Percentiles rank a stretch among this genome's conserved stretches.
phyloP scores from a whole-genome alignment of 2,888 invertebrate species.

The Andricus curvator region DNA sequence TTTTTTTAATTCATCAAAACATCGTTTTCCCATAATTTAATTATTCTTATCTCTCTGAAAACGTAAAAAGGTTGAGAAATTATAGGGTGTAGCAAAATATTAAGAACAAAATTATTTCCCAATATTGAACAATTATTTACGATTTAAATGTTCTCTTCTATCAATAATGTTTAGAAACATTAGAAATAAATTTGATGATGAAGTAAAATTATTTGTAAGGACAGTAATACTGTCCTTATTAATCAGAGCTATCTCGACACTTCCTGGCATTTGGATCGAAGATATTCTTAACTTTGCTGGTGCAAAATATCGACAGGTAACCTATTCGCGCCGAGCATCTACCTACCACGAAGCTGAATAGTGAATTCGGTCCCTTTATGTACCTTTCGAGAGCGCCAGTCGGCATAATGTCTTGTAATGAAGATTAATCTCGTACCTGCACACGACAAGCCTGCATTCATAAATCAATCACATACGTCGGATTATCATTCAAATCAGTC shows the following conservation, averaged over 20 bases:
- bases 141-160: no score
- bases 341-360: slow-evolving; percentile 48
- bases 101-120: no score
- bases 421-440: slow-evolving; percentile 70
- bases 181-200: no score
- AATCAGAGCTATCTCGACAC: neutral
- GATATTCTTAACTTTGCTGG: slow-evolving; percentile 13
- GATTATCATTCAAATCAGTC: slow-evolving; percentile 73
- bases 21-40: no score
- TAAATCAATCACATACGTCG: slow-evolving; percentile 72
- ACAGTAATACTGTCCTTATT: no score
- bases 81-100: no score
- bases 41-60: no score
- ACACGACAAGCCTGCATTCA: slow-evolving; percentile 58
- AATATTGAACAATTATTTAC: no score
- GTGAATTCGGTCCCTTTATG: slow-evolving; percentile 50
- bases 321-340: slow-evolving; percentile 45
- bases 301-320: slow-evolving; percentile 30
- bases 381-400: slow-evolving; percentile 48
- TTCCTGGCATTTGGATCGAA: neutral
- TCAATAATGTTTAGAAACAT: no score
- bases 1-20: no score
- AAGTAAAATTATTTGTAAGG: no score
- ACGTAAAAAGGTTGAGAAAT: no score
- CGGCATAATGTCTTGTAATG: slow-evolving; percentile 70